Evolutionary conservation across 2,797 vertebrate species (phyloP).

Genomic region (Sparidentex hasta): DNA sequence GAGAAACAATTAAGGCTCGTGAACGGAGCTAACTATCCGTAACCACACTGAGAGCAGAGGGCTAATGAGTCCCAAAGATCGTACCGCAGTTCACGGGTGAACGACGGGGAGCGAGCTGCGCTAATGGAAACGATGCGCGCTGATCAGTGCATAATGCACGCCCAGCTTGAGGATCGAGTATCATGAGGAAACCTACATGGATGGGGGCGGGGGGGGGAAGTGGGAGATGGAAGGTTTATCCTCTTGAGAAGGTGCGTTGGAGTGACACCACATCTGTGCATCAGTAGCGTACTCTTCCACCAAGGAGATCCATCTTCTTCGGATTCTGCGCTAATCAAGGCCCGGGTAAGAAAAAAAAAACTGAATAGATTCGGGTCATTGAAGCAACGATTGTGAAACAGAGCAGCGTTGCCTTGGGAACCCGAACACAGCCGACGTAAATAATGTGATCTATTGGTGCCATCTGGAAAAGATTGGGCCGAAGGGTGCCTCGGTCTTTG

Average conservation of each 20-base stretch:
- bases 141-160: conserved; percentile 80
- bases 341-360: conserved; percentile 47
- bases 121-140: conserved; percentile 81
- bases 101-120: conserved; percentile 55
- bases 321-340: conserved; percentile 78
- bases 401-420: conserved; percentile 89
- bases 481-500: conserved; percentile 82
- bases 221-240: conserved; percentile 31
- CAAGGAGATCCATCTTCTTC: conserved; percentile 65
- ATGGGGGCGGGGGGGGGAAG: too few relatives aligned
- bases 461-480: conserved; percentile 94
- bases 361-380: conserved; percentile 62
- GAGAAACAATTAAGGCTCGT: conserved; percentile 76
- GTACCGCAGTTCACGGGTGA: conserved; percentile 78
- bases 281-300: conserved; percentile 62
- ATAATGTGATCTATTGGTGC: conserved; percentile 92
- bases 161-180: conserved; percentile 73
- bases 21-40: conserved; percentile 73
- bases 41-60: conserved; percentile 62
- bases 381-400: conserved; percentile 77
- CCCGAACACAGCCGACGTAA: conserved; percentile 90
- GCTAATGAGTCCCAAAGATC: conserved; percentile 78
- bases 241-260: conserved; percentile 62
- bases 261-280: conserved; percentile 82
- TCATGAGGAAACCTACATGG: conserved; percentile 74